Evolutionary conservation across 2,113 vertebrate genomes (phyloP), one percentile per base, ranked within the genome.

Genomic region (Mola mola): DNA sequence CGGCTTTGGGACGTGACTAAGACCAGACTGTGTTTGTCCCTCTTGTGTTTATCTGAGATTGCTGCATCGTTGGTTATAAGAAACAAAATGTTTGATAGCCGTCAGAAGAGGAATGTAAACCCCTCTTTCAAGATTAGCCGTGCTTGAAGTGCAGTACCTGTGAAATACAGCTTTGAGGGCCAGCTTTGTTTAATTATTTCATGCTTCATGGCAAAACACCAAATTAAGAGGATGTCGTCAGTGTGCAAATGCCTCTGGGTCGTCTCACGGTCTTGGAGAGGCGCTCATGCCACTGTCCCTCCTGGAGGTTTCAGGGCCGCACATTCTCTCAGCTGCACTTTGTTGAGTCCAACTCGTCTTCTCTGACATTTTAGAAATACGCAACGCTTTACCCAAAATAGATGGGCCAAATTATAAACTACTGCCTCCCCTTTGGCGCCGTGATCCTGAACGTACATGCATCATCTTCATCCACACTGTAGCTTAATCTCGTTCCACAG

Each of bases 31-130:
- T 79, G 52, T 75, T 78, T 72, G 57, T 74, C 36, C 50, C 50
- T 37, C n/a, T 26, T 29, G 15, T 81, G 79, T 85, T 85, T 81
- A 76, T 73, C 58, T 43, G 29, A 66, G 55, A 66, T 69, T 53
- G 47, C 66, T 17, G 75, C 72, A 70, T 83, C 68, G 29, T 40
- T 28, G 76, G 36, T 71, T 68, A 66, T 69, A 29, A 48, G 56
- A 80, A 40, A 49, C 51, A 52, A 43, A 49, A 67, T 68, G 68
- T 79, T 64, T 69, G 66, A 73, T 75, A 34, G 48, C 40, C 42
- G 59, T 7, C 41, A 60, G 65, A 76, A 0, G 8, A 33, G 78
- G 81, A 82, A 84, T 86, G 79, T 84, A 79, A 83, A 79, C 78
- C n/a, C 16, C 20, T 16, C 55, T 74, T 53, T 34, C 55, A 46